Evolutionary conservation across 1,140 invertebrate species (phyloP).

Genomic region (Cherax quadricarinatus): DNA sequence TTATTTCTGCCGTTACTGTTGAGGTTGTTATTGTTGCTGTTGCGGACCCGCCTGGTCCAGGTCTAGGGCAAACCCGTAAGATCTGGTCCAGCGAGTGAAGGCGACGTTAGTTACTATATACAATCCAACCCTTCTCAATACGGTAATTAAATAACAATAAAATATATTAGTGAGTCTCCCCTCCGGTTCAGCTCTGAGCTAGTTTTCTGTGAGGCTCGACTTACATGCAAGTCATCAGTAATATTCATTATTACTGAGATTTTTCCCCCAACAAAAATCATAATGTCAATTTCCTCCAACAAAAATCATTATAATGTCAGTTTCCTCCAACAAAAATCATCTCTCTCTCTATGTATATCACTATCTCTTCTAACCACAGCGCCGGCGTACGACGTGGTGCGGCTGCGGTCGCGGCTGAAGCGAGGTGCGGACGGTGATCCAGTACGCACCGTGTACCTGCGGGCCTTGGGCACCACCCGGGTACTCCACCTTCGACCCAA

Average conservation of each 20-base stretch:
- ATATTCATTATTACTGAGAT: background rate
- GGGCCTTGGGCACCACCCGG: slow-evolving; percentile 32
- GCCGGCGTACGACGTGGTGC: slow-evolving; percentile 43
- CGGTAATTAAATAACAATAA: background rate
- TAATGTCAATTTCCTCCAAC: background rate
- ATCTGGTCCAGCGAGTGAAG: too few species aligned
- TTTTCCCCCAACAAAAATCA: background rate
- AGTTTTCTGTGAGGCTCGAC: background rate
- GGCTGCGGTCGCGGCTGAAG: slow-evolving; percentile 46
- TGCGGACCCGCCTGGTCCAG: too few species aligned
- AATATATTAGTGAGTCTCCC: background rate
- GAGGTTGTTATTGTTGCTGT: too few species aligned
- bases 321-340: background rate
- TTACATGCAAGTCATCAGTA: too few species aligned
- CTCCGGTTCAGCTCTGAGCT: too few species aligned
- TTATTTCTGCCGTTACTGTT: too few species aligned
- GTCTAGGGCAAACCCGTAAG: too few species aligned
- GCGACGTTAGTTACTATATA: background rate
- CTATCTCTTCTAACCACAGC: slow-evolving; percentile 25
- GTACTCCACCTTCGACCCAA: slow-evolving; percentile 50
- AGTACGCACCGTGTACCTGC: slow-evolving; percentile 46
- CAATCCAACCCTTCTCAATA: background rate
- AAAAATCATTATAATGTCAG: background rate
- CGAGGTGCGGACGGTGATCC: slow-evolving; percentile 34
- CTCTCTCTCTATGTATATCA: background rate